Conservation (phyloP, 2,797 vertebrate species). For the Oceanodroma leucorhoa region DNA sequence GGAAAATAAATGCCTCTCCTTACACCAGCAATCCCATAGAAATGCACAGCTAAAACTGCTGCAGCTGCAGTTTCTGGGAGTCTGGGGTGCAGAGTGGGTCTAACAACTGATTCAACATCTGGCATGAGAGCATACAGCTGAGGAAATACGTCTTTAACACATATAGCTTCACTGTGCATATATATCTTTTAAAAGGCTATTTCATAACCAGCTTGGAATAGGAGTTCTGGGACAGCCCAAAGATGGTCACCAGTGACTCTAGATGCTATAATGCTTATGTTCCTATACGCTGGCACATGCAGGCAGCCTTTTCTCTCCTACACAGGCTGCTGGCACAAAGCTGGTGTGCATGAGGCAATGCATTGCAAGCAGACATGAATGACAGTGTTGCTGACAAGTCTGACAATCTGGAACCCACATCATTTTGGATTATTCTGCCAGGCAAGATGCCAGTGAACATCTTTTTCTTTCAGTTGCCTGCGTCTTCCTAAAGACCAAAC, state of each 20-base stretch:
- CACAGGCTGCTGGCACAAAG: background rate
- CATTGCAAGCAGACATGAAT: background rate
- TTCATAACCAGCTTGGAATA: background rate
- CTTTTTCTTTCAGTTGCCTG: background rate
- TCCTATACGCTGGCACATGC: background rate
- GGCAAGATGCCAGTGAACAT: rapidly evolving
- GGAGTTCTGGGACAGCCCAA: background rate
- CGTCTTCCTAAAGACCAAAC: background rate
- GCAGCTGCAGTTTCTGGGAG: background rate
- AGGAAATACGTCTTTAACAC: background rate
- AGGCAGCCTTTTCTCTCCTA: background rate
- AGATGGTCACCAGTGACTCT: background rate
- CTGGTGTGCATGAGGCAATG: background rate
- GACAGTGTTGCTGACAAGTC: background rate
- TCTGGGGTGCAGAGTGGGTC: background rate
- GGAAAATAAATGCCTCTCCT: background rate
- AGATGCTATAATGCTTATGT: background rate
- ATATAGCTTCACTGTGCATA: background rate
- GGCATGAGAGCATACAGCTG: background rate
- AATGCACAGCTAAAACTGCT: background rate
- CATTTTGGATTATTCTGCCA: background rate
- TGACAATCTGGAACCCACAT: background rate
- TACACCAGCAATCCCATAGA: background rate
- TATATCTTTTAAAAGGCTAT: background rate
- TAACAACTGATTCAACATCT: background rate